Percentiles rank a stretch among this genome's conserved stretches.
phyloP scores from a whole-genome alignment of 2,113 vertebrate genomes.

The Limanda limanda region DNA sequence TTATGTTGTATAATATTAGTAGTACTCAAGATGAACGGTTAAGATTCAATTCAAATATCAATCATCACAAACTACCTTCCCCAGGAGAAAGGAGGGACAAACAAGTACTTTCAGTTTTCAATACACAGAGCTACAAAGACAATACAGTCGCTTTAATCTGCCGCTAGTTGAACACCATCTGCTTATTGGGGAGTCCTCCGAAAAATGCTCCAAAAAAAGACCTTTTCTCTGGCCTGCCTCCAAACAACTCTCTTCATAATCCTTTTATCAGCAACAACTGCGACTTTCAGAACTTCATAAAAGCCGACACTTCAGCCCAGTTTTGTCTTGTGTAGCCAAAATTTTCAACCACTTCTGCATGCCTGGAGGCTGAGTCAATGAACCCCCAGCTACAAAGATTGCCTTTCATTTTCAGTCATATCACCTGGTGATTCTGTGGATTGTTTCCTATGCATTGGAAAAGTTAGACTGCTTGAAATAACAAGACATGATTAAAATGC shows the following conservation, averaged over 20 bases:
- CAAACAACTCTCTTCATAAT: conserved; percentile 34
- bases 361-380: conserved; percentile 34
- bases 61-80: conserved; percentile 16
- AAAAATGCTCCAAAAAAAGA: conserved; percentile 40
- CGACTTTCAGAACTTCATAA: conserved; percentile 52
- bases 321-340: conserved; percentile 8
- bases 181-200: conserved; percentile 50
- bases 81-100: conserved; percentile 19
- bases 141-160: conserved; percentile 61
- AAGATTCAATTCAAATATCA: conserved; percentile 2
- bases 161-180: conserved; percentile 56
- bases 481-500: conserved; percentile 19
- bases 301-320: conserved; percentile 4
- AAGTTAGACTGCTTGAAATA: conserved; percentile 8
- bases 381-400: conserved; percentile 36
- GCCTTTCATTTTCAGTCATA: conserved; percentile 25
- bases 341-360: conserved; percentile 33
- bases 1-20: background rate
- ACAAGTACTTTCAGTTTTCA: conserved; percentile 45
- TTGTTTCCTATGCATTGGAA: conserved; percentile 29
- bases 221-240: conserved; percentile 47
- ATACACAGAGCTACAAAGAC: conserved; percentile 53
- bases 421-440: conserved; percentile 31
- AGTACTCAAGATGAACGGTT: background rate
- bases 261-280: conserved; percentile 60